Evolutionary conservation across 2,113 vertebrate species (phyloP), one percentile per base, ranked within the genome.

Genomic region (Periophthalmodon schlosseri): DNA sequence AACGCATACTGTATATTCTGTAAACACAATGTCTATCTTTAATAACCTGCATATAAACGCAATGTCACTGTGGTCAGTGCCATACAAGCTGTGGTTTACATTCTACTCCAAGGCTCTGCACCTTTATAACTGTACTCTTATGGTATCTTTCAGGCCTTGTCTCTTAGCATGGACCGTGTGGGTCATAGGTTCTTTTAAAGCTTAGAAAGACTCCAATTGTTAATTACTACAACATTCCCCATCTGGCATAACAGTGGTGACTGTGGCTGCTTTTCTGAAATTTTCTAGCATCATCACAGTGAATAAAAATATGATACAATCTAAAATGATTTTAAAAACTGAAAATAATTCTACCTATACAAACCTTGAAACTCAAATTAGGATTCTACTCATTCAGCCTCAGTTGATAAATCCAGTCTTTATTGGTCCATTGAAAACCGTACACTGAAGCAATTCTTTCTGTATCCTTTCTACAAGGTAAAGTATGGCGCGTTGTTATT

Each of bases 401-500:
- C 12, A 4, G 9, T 34, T 64, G 20, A 66, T 15, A 76, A 71
- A 50, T 24, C 34, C 10, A 18, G 21, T 15, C 67, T 72, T 23
- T 58, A 65, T 46, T 33, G 18, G 18, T 52, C 34, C 58, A 39
- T 49, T 75, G 36, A 77, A 60, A 74, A 23, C 66, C 66, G 21
- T 49, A 49, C 46, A 68, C 44, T 68, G 39, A 47, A 49, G 10
- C 11, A 46, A 46, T 50, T 63, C 2, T 33, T 65, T 65, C 20
- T 68, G 67, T 61, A 81, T 67, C 71, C 47, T 77, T 65, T 63
- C 8, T 20, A 16, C 21, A 36, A 20, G 18, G 5, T 33, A 33
- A 16, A 64, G 81, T 69, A 63, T 49, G 72, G 61, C 36, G 28
- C 56, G 36, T 60, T 74, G 65, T 72, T 67, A 77, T 81, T 84